Evolutionary conservation across 2,888 invertebrate species (phyloP), one percentile per base, ranked within the genome.

Genomic region (Cerastis rubricosa): DNA sequence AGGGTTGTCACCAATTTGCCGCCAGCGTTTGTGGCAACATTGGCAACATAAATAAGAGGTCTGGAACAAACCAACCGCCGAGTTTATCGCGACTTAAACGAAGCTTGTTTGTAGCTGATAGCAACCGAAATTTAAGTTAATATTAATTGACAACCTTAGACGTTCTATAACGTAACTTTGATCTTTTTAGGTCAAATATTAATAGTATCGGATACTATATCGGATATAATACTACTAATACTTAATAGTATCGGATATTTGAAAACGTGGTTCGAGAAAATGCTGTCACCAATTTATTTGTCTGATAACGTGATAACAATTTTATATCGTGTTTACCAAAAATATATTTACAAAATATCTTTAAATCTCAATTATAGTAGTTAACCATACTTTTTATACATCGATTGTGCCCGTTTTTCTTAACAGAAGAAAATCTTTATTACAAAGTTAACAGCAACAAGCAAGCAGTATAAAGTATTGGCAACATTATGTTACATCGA

Each of bases 1-100:
- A 80, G 78, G 73, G 80, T 69, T 84, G 81, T 72, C 80, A 84
- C 76, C 82, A 83, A 84, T 83, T 81, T 81, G 69, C 70, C 66
- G 77, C 74, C 75, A 67, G 64, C 71, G 77, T 84, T 74, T 80
- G 73, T 69, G 74, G 66, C 40, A 68, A 76, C 76, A 59, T 59
- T 67, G 80, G 65, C 51, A 63, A 79, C 76, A 72, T 76, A 82
- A 79, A 76, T 82, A 85, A 78, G 66, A 57, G 64, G 47, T 85
- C 57, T 79, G 40, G 68, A 68, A 76, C 74, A 81, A 78, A 71
- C 59, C 70, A 45, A 65, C 49, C 51, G 17, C 54, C 8, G 14
- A 73, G 65, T 74, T 85, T 81, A 76, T 81, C 64, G n/a, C 14
- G 63, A 54, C 68, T 64, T 47, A 47, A 19, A 61, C 14, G 59